These are phyloP conservation scores for Heliconius ethilla DNA, from an alignment of 2,888 invertebrate species.

Conservation along the genomic window DNA sequence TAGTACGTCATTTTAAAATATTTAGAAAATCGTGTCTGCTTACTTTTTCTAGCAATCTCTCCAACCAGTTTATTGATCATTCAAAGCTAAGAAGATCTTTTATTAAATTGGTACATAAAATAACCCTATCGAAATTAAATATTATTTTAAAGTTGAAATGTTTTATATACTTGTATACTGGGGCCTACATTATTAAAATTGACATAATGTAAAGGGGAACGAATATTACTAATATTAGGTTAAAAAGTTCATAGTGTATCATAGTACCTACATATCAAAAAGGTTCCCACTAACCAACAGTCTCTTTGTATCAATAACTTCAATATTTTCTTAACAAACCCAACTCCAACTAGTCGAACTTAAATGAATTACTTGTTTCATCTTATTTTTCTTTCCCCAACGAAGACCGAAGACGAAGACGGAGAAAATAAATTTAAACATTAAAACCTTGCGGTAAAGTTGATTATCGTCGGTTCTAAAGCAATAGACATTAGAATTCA, in stretches of 20 bases:
- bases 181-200: neutral
- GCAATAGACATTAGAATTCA: constrained; percentile 39
- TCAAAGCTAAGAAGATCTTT: too few relatives aligned
- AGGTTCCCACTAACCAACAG: neutral
- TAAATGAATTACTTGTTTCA: constrained; percentile 36
- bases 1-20: too few relatives aligned
- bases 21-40: too few relatives aligned
- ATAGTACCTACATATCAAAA: neutral
- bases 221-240: neutral
- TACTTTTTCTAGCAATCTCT: too few relatives aligned
- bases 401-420: constrained; percentile 25
- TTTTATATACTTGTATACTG: neutral
- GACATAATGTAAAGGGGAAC: neutral
- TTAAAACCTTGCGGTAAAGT: constrained; percentile 31
- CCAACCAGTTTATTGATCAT: too few relatives aligned
- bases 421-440: constrained; percentile 33
- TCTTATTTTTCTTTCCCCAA: constrained; percentile 35
- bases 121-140: too few relatives aligned
- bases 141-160: neutral
- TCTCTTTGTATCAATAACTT: constrained; percentile 19
- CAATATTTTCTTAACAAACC: constrained; percentile 32
- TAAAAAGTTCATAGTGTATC: neutral
- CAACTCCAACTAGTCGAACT: constrained; percentile 34
- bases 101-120: too few relatives aligned
- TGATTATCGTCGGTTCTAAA: constrained; percentile 26